Evolutionary conservation across 1,140 invertebrate genomes (phyloP).

Genomic region (Sinonovacula constricta): DNA sequence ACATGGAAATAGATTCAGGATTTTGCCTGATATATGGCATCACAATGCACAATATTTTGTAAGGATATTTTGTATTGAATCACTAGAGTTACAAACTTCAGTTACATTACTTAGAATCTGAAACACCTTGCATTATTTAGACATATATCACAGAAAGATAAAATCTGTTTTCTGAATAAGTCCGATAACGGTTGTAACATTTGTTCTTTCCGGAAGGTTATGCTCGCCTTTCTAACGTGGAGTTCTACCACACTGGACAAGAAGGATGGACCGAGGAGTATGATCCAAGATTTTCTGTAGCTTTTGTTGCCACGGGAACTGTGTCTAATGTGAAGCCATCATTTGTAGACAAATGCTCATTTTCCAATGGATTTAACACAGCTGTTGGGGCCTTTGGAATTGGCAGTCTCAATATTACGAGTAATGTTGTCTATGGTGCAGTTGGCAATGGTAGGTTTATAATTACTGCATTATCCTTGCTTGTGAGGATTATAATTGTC

Average conservation of each 20-base stretch:
- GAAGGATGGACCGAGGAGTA: conserved; percentile 64
- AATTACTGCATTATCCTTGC: neutral
- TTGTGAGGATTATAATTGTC: no score
- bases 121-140: no score
- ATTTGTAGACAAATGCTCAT: conserved; percentile 62
- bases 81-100: no score
- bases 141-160: no score
- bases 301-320: conserved; percentile 64
- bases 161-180: no score
- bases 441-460: conserved; percentile 50
- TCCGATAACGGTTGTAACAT: no score
- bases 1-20: no score
- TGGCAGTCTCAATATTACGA: conserved; percentile 53
- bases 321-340: conserved; percentile 40
- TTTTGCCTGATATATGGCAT: no score
- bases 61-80: no score
- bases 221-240: conserved; percentile 65
- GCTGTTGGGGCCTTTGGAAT: conserved; percentile 69
- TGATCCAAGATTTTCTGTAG: conserved; percentile 70
- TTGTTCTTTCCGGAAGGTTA: conserved; percentile 59
- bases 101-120: no score
- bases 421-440: conserved; percentile 65
- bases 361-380: conserved; percentile 68
- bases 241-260: conserved; percentile 72
- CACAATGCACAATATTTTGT: no score